Conservation (phyloP, 2,888 invertebrate species). For the Gymnosoma rotundatum region DNA sequence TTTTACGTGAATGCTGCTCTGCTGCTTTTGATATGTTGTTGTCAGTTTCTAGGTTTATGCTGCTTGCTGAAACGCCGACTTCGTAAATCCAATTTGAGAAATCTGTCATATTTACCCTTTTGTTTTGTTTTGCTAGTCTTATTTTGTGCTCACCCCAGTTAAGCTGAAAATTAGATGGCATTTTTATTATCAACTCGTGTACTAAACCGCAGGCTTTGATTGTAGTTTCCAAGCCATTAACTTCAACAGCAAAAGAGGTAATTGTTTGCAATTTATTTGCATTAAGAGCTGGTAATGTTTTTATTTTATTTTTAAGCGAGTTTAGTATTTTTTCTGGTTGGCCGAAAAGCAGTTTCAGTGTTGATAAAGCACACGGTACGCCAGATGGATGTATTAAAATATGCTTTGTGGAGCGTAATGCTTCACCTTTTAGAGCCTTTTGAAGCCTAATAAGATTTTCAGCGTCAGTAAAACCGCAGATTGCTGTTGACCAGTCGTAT, state of each 20-base stretch:
- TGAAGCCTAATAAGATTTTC: not conserved
- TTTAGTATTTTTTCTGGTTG: conserved; percentile 17
- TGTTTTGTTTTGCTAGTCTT: not conserved
- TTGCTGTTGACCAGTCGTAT: not conserved
- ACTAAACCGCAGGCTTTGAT: not conserved
- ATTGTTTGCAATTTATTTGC: conserved; percentile 5
- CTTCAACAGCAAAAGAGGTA: conserved; percentile 2
- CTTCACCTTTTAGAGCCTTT: not conserved
- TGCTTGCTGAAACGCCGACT: not conserved
- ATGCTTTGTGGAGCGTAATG: not conserved
- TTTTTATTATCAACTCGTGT: not conserved
- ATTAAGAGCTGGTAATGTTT: not conserved
- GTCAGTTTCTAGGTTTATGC: not conserved
- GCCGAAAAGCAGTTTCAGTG: conserved; percentile 4
- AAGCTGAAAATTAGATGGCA: not conserved
- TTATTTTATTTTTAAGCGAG: conserved; percentile 7
- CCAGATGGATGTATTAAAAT: conserved; percentile 2
- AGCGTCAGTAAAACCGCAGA: not conserved
- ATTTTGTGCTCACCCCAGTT: not conserved
- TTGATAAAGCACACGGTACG: not conserved
- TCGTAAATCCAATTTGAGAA: not conserved
- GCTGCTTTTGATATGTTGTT: not conserved
- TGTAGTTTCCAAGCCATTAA: not conserved
- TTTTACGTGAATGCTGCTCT: not conserved
- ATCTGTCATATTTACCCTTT: not conserved